phyloP scores from a whole-genome alignment of 2,797 vertebrate genomes.

The Lindbergichthys nudifrons region DNA sequence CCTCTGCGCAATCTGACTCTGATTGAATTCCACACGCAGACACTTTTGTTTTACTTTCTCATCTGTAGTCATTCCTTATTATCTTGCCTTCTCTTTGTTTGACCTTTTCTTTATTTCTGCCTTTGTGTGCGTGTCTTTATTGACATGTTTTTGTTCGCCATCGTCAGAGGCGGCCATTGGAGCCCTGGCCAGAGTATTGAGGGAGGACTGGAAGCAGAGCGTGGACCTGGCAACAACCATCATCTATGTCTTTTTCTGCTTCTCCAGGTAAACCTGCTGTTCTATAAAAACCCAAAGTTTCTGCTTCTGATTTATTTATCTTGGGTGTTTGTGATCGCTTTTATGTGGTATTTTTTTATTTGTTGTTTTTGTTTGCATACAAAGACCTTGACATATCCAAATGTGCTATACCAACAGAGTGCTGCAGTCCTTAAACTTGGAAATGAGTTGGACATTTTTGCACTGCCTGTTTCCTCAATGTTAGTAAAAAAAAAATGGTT shows the following conservation, averaged over 20 bases:
- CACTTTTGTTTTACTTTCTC: neutral
- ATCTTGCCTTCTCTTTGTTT: constrained; percentile 2
- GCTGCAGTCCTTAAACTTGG: too few species aligned
- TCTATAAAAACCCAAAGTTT: neutral
- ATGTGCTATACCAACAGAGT: neutral
- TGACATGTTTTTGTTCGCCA: constrained; percentile 35
- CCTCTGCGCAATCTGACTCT: constrained; percentile 10
- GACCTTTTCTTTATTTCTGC: neutral
- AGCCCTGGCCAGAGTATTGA: constrained; percentile 91
- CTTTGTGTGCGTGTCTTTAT: neutral
- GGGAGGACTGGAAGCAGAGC: constrained; percentile 96
- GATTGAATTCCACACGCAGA: constrained; percentile 15
- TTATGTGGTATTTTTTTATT: neutral
- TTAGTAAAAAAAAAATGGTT: too few species aligned
- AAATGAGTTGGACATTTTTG: too few species aligned
- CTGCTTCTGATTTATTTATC: neutral
- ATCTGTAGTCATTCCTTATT: neutral
- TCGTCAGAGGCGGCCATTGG: constrained; percentile 89
- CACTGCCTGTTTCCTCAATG: too few species aligned
- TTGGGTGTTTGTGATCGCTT: neutral
- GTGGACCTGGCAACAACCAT: constrained; percentile 95
- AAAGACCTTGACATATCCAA: neutral
- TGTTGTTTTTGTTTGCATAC: neutral
- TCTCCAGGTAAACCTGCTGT: constrained; percentile 88
- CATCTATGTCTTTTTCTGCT: constrained; percentile 94